Base-by-base conservation (phyloP, 2,113 vertebrate genomes). In the Rafetus swinhoei region DNA sequence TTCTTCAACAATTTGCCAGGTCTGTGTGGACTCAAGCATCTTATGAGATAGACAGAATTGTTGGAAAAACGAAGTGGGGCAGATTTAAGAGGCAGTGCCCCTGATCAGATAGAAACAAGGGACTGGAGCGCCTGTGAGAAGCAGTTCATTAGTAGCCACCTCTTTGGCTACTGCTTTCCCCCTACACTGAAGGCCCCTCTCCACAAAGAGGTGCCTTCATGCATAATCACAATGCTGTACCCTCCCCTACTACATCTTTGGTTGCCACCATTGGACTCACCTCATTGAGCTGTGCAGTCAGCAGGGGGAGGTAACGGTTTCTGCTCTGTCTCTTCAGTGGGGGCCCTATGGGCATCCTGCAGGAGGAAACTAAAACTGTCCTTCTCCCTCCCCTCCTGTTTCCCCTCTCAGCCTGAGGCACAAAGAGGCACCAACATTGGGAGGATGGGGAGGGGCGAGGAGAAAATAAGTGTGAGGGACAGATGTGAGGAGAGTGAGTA, bases 11-110 rank as follows among this genome's bases (percentile, higher is more conserved):
- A 87, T 84, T 88, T 45, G 59, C 57, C 27, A 32, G 19, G 6
- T 56, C 54, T n/a, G 27, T 77, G 55, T 54, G 54, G 57, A 55
- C n/a, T 90, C 86, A 76, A 84, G 8, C 45, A 14, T 56, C 54
- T 14, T 4, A 72, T 3, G 0, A 0, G 32, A 3, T 32, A 4
- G 3, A 57, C 3, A 27, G 1, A 16, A 7, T 25, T 92, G 39
- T n/a, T 86, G 69, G 32, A 85, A 87, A 19, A 35, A 39, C 24
- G 45, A 74, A 65, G 83, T 39, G 15, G 0, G 6, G 7, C 21
- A 39, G 62, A 56, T 60, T 0, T 1, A 88, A 93, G 14, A 4
- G 35, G 14, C 3, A 56, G 81, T 54, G 25, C 25, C 25, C 59
- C 39, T 24, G 14, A 13, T 93, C 50, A 54, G 65, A 1, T 0